Evolutionary conservation across 2,888 invertebrate genomes (phyloP).

Genomic region (Rutpela maculata): DNA sequence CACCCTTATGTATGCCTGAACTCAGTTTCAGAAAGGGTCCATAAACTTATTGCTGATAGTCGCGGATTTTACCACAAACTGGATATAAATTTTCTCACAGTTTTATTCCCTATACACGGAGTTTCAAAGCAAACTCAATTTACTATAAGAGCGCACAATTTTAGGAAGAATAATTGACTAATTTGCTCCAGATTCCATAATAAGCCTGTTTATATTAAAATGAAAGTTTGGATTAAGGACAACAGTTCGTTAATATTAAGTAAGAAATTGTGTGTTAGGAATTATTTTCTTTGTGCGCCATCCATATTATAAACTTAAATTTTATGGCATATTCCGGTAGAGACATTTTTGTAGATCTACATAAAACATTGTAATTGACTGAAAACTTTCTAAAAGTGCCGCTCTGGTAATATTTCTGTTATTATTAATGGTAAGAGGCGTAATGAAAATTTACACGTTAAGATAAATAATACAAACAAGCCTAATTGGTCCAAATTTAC

Average conservation of each 20-base stretch:
- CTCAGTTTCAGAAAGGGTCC: constrained; percentile 52
- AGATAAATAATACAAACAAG: too few relatives aligned
- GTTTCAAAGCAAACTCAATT: constrained; percentile 39
- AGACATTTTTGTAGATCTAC: not conserved
- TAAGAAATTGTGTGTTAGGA: not conserved
- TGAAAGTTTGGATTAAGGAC: constrained; percentile 24
- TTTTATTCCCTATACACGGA: constrained; percentile 34
- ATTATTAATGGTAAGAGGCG: too few relatives aligned
- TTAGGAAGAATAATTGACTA: constrained; percentile 39
- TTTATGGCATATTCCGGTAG: not conserved
- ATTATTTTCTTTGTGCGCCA: not conserved
- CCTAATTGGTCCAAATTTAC: too few relatives aligned
- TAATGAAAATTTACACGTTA: too few relatives aligned
- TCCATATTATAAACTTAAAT: not conserved
- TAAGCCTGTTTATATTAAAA: constrained; percentile 38
- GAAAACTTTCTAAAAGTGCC: too few relatives aligned
- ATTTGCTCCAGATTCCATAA: constrained; percentile 36
- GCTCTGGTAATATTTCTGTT: too few relatives aligned
- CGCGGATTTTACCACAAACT: constrained; percentile 53
- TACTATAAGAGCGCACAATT: constrained; percentile 25
- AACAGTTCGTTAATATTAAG: constrained; percentile 12
- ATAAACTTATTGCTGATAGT: constrained; percentile 59
- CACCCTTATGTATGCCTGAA: constrained; percentile 55
- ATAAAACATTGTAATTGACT: not conserved
- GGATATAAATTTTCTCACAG: constrained; percentile 49